Base-by-base conservation (phyloP, 2,113 vertebrate genomes). In the Gasterosteus aculeatus region DNA sequence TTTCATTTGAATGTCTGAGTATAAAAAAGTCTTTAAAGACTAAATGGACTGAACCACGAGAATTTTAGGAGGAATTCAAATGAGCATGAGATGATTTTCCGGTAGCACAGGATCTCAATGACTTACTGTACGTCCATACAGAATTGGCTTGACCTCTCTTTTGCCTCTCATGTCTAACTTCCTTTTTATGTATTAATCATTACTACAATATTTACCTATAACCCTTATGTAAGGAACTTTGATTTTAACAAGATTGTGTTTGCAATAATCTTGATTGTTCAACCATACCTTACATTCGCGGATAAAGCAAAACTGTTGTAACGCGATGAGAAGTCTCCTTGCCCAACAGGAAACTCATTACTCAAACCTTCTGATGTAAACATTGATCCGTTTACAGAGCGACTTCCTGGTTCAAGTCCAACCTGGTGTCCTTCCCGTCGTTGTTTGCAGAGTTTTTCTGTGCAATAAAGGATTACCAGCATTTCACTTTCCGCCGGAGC, bases 401-500 rank as follows among this genome's bases (percentile, higher is more conserved):
- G 5, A 19, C 2, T 57, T 44, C 10, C 38, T 69, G 26, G 39
- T 46, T 33, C 4, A 1, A 5, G 29, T 67, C 3, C 11, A 19
- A 66, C 46, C 31, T n/a, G 6, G 10, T 14, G 63, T 22, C 46
- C 46, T 65, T 12, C 11, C 46, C 3, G 5, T 22, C 2, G 6
- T 22, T 19, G 42, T 33, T 16, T 33, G 44, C 29, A 49, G 42
- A 46, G 42, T 31, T 47, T 44, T 16, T 39, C n/a, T 31, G n/a
- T 46, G 61, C 22, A 46, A 31, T 46, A 42, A 64, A 64, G 41
- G 61, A 64, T 64, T 46, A 46, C 41, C 14, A 15, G 29, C n/a
- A 14, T 46, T 64, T 46, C 41, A 46, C 26, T 64, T 46, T 10
- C 10, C 19, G 31, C 59, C n/a, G n/a, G 5, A 63, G 35, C 15